These are phyloP conservation scores for Gobius niger DNA, from an alignment of 2,113 vertebrate species.

Conservation along the genomic window DNA sequence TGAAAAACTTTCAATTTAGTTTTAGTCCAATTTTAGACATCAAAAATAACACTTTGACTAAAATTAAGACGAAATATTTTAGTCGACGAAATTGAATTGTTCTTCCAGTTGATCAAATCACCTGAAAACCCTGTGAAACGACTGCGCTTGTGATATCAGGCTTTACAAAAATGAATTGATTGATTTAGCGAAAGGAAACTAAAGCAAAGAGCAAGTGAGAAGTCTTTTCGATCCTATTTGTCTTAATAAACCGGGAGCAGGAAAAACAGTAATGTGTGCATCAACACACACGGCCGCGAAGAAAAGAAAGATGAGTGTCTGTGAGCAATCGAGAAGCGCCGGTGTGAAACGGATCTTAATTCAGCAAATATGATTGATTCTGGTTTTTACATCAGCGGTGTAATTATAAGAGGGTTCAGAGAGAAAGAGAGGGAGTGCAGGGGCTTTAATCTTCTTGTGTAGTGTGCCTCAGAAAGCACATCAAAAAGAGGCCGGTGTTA, in stretches of 20 bases:
- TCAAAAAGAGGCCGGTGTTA: constrained; percentile 9
- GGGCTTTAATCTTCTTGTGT: constrained; percentile 17
- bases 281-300: not conserved
- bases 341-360: constrained; percentile 9
- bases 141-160: no score
- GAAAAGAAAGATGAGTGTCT: not conserved
- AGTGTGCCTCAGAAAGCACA: constrained; percentile 1
- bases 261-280: not conserved
- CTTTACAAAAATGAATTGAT: no score
- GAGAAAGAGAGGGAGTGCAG: not conserved
- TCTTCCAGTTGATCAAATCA: no score
- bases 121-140: no score
- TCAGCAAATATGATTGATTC: constrained; percentile 2
- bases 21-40: no score
- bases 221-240: not conserved
- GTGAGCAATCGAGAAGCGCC: not conserved
- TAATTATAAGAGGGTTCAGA: constrained; percentile 9
- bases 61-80: no score
- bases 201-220: not conserved
- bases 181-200: not conserved
- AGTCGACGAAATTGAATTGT: no score
- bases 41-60: no score
- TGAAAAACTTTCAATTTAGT: no score
- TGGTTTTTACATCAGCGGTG: constrained; percentile 17
- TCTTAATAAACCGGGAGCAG: not conserved